Evolutionary conservation across 2,113 vertebrate genomes (phyloP).

Genomic region (Apeltes quadracus): DNA sequence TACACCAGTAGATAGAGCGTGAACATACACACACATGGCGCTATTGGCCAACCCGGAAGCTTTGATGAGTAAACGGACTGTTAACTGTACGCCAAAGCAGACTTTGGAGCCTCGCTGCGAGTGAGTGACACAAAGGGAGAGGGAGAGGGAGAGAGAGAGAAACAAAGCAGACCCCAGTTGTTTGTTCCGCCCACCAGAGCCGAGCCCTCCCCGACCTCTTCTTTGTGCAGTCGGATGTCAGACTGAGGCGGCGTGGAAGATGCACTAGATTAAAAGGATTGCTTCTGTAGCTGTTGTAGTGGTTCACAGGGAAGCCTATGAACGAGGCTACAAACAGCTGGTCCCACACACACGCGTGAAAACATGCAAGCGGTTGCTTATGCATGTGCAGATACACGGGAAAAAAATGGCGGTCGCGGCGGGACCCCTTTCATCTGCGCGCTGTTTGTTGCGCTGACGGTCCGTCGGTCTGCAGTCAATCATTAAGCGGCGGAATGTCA

Average conservation of each 20-base stretch:
- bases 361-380: constrained; percentile 29
- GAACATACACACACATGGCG: constrained; percentile 40
- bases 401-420: constrained; percentile 44
- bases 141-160: constrained; percentile 40
- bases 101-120: constrained; percentile 61
- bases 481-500: constrained; percentile 52
- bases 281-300: constrained; percentile 35
- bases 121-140: constrained; percentile 29
- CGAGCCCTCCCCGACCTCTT: constrained; percentile 64
- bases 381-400: constrained; percentile 52
- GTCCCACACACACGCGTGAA: constrained; percentile 37
- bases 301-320: constrained; percentile 31
- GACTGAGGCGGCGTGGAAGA: constrained; percentile 51
- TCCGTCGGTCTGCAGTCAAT: constrained; percentile 52
- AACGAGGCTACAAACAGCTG: constrained; percentile 1
- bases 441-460: constrained; percentile 44
- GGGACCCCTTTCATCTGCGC: constrained; percentile 58
- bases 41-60: constrained; percentile 50
- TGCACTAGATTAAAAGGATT: constrained; percentile 73
- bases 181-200: constrained; percentile 72
- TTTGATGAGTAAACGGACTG: constrained; percentile 67
- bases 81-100: constrained; percentile 61
- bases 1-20: constrained; percentile 38
- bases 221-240: constrained; percentile 68
- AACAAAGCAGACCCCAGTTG: constrained; percentile 53